Percentiles rank a stretch among this genome's conserved stretches.
Conservation (phyloP, 2,888 invertebrate genomes). For the Melanostoma scalare region DNA sequence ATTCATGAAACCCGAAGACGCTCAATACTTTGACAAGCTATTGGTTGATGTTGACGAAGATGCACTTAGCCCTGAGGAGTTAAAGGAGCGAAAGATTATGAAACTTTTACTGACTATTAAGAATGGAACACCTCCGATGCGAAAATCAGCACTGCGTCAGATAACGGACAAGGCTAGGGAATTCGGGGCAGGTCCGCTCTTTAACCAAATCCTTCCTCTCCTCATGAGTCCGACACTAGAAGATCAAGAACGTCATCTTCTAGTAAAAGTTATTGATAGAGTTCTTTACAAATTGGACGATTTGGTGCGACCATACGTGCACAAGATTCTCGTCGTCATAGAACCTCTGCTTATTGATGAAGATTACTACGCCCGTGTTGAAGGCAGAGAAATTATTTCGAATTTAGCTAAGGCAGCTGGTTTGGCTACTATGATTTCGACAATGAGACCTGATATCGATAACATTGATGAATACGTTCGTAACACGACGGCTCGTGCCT, state of each 20-base stretch:
- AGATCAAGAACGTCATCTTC: constrained; percentile 98
- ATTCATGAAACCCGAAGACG: constrained; percentile 99
- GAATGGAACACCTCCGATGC: constrained; percentile 99
- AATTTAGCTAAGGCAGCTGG: constrained; percentile 99
- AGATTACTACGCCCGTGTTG: constrained; percentile 99
- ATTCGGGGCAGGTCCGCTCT: constrained; percentile 98
- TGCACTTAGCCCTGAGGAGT: constrained; percentile 95
- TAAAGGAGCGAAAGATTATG: constrained; percentile 99
- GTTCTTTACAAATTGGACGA: constrained; percentile 99
- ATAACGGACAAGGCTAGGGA: constrained; percentile 99
- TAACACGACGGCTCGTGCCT: constrained; percentile 99
- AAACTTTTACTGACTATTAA: constrained; percentile 98
- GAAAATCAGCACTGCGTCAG: constrained; percentile 97
- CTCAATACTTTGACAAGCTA: constrained; percentile 99
- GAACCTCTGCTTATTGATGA: constrained; percentile 99
- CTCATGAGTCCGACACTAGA: constrained; percentile 99
- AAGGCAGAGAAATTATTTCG: constrained; percentile 99
- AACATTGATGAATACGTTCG: constrained; percentile 99
- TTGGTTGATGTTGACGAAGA: constrained; percentile 99
- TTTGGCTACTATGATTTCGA: constrained; percentile 99
- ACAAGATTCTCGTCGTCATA: constrained; percentile 99
- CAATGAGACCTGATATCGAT: constrained; percentile 99
- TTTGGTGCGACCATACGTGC: constrained; percentile 98
- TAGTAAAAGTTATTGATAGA: constrained; percentile 99
- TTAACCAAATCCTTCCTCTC: constrained; percentile 98